These are phyloP conservation scores for Falcaria lacertinaria DNA, from an alignment of 2,888 invertebrate genomes.

Conservation along the genomic window DNA sequence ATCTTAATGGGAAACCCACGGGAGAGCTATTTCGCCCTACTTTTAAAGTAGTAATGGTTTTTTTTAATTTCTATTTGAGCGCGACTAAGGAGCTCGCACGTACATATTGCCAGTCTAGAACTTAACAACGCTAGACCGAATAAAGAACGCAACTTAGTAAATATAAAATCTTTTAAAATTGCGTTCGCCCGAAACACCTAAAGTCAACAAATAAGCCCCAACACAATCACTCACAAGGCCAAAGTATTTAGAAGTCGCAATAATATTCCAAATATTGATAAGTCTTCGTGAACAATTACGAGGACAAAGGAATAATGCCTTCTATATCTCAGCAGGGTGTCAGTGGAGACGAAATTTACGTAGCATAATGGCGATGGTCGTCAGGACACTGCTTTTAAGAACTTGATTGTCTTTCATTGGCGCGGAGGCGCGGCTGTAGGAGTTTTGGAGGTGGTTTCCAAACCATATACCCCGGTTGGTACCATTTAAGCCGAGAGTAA, in stretches of 20 bases:
- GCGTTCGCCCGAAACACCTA: too few species aligned
- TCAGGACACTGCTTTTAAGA: constrained; percentile 44
- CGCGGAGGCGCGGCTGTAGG: constrained; percentile 1
- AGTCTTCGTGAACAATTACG: neutral
- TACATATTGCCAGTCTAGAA: too few species aligned
- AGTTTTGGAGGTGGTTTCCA: constrained; percentile 17
- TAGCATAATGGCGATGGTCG: constrained; percentile 20
- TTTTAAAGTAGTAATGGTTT: too few species aligned
- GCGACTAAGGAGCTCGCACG: too few species aligned
- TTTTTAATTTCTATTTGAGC: too few species aligned
- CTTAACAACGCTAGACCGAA: too few species aligned
- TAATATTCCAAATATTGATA: neutral
- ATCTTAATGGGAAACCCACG: too few species aligned
- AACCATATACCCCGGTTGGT: neutral
- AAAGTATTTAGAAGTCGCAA: constrained; percentile 18
- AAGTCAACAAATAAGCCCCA: too few species aligned
- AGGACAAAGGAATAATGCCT: neutral
- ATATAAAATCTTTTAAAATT: too few species aligned
- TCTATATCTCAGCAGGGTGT: constrained; percentile 1
- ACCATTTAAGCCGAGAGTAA: too few species aligned
- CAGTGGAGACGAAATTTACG: constrained; percentile 32
- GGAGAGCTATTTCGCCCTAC: too few species aligned
- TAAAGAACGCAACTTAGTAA: too few species aligned
- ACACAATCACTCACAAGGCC: constrained; percentile 13
- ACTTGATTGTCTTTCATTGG: constrained; percentile 44